These are phyloP conservation scores for Leptinotarsa peninsularis DNA, from an alignment of 2,888 invertebrate genomes.

Conservation along the genomic window DNA sequence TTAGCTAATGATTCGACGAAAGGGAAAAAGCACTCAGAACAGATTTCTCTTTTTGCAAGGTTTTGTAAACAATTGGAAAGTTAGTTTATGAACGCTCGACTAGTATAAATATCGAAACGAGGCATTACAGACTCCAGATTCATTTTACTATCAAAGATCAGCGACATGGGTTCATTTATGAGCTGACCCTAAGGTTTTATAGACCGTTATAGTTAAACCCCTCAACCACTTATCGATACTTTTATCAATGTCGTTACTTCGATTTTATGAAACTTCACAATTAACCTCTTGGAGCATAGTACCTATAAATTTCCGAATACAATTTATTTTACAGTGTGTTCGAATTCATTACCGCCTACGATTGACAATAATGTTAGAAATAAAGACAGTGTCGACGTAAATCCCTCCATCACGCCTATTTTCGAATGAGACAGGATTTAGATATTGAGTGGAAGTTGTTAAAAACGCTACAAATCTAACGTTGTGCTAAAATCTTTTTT, in stretches of 20 bases:
- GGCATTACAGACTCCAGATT: neutral
- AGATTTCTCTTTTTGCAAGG: no score
- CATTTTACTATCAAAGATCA: slow-evolving; percentile 1
- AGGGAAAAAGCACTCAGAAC: no score
- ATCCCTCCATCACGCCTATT: no score
- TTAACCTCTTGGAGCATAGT: slow-evolving; percentile 1
- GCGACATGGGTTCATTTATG: neutral
- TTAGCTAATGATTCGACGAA: no score
- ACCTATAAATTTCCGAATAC: slow-evolving; percentile 7
- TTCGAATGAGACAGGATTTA: no score
- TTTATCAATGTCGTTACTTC: slow-evolving; percentile 6
- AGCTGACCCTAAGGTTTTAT: slow-evolving; percentile 4
- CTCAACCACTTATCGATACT: slow-evolving; percentile 3
- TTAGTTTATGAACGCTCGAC: neutral
- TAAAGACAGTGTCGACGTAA: no score
- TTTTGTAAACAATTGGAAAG: neutral
- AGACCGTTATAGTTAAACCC: slow-evolving; percentile 1
- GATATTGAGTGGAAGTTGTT: no score
- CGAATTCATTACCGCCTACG: no score
- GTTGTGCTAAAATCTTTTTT: no score
- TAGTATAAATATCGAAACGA: neutral
- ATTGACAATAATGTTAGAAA: no score
- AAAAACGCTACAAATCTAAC: no score
- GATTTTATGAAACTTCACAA: slow-evolving; percentile 2
- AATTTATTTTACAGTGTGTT: neutral